Evolutionary conservation across 1,140 invertebrate species (phyloP).

Genomic region (Metopolophium dirhodum): DNA sequence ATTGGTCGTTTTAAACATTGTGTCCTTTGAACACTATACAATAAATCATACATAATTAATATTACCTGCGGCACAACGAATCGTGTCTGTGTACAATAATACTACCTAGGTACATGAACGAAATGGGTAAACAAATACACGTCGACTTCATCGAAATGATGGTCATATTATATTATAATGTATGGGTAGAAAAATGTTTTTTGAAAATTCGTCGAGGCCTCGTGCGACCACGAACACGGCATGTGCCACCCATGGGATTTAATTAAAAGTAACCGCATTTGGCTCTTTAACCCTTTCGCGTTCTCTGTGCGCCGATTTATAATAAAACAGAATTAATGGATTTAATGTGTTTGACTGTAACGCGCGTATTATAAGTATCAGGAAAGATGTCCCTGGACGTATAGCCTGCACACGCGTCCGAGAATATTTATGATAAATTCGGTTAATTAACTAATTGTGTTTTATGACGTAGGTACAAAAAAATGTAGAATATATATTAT

Average conservation of each 20-base stretch:
- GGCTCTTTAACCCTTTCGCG: constrained; percentile 48
- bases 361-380: constrained; percentile 14
- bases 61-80: background rate
- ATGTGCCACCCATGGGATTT: constrained; percentile 35
- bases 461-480: constrained; percentile 12
- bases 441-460: constrained; percentile 56
- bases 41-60: background rate
- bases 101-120: background rate
- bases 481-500: background rate
- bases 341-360: constrained; percentile 38
- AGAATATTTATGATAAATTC: constrained; percentile 42
- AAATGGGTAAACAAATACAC: background rate
- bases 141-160: background rate
- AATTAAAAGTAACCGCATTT: constrained; percentile 53
- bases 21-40: background rate
- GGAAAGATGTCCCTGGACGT: constrained; percentile 39
- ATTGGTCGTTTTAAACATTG: background rate
- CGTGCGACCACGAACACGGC: constrained; percentile 10
- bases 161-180: background rate
- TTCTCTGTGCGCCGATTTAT: constrained; percentile 24
- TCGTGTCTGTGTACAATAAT: background rate
- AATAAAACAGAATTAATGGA: constrained; percentile 54
- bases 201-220: background rate
- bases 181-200: constrained; percentile 18
- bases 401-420: background rate